Base-by-base conservation (phyloP, 2,888 invertebrate genomes). In the Leucophenga montana region DNA sequence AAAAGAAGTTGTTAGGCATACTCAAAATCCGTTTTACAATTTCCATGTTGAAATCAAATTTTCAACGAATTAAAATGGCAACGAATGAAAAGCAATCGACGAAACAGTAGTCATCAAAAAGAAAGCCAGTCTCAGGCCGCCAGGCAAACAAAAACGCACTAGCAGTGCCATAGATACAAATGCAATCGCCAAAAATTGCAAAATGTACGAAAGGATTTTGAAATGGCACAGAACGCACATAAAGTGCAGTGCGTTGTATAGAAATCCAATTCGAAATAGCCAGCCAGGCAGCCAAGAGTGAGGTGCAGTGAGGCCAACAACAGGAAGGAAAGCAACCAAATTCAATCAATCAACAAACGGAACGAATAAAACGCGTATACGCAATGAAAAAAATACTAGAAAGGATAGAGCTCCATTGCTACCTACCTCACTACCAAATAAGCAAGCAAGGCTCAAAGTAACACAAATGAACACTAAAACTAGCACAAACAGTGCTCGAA, bases 291-390 rank as follows among this genome's bases (percentile, higher is more conserved):
- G 27, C 3, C 27, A 27, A 4, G 27, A 27, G 27, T 27, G 3
- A 27, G 27, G 27, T 4, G 27, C 27, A 27, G 27, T 8, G 3
- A 16, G 16, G 31, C 22, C 2, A 13, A 56, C 53, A 50, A 59
- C 20, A 48, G 39, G 39, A 57, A 20, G 48, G 22, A 48, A 64
- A 46, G 62, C 62, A 64, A 69, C 70, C 72, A 62, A 77, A 72
- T 77, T 74, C 76, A 83, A 80, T 82, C 83, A 82, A 82, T 82
- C 83, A 82, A 83, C 80, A 80, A 78, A 78, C 74, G 80, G 80
- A 78, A 77, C 73, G 80, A 79, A 80, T 78, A 80, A 83, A 80
- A 76, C 84, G 82, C 80, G 82, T 79, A 81, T 80, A 82, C 83
- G 82, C 82, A 82, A 73, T 77, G 82, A 14, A 20, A 6, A 22